Conservation (phyloP, 2,797 vertebrate species). For the Acropternis orthonyx region DNA sequence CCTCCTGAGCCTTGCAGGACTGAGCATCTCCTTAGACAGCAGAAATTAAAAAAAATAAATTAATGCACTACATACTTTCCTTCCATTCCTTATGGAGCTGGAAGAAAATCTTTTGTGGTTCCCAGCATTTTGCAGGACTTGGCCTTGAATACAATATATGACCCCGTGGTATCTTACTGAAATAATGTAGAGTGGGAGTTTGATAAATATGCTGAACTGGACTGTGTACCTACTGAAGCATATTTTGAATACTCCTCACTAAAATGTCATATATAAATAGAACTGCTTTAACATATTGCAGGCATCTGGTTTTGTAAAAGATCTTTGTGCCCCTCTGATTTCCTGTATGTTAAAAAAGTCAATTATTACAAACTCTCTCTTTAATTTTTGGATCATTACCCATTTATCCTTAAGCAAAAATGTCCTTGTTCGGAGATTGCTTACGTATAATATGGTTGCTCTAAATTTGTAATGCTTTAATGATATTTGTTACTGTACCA, state of each 20-base stretch:
- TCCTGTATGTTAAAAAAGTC: neutral
- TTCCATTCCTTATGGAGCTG: neutral
- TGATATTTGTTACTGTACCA: neutral
- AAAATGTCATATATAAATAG: conserved; percentile 21
- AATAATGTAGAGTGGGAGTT: neutral
- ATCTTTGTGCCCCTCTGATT: neutral
- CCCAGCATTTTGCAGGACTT: neutral
- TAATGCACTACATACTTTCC: neutral
- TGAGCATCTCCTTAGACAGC: neutral
- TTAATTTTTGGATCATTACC: conserved; percentile 28
- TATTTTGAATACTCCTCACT: neutral
- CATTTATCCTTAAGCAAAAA: conserved; percentile 20
- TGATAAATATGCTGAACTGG: neutral
- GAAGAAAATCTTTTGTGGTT: neutral
- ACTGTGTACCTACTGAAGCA: neutral
- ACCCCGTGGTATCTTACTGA: neutral
- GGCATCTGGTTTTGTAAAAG: neutral
- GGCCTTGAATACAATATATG: neutral
- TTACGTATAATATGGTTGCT: neutral
- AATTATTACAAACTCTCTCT: neutral
- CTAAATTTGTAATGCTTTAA: neutral
- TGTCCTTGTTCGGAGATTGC: neutral
- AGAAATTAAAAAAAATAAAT: neutral
- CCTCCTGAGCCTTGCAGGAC: neutral
- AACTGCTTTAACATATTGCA: neutral